These are phyloP conservation scores for Pangasius djambal DNA, from an alignment of 2,797 vertebrate genomes.

Conservation along the genomic window DNA sequence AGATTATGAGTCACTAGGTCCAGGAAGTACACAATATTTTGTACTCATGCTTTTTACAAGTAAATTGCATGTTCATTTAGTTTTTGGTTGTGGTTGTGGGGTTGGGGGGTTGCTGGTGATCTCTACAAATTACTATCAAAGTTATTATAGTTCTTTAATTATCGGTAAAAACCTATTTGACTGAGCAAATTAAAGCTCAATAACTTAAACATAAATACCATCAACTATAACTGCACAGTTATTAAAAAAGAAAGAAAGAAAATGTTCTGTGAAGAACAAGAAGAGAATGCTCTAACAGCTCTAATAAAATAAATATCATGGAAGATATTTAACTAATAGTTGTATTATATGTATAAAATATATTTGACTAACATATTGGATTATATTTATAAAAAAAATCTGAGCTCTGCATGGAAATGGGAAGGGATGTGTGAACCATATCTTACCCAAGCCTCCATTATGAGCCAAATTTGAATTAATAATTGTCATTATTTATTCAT, in stretches of 20 bases:
- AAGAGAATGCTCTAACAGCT: neutral
- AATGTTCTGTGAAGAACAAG: neutral
- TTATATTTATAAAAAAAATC: neutral
- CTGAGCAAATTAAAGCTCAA: neutral
- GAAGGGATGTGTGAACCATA: neutral
- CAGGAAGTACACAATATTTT: neutral
- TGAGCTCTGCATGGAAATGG: neutral
- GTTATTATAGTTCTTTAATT: neutral
- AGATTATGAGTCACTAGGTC: neutral
- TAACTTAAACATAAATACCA: neutral
- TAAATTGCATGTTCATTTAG: too few species aligned
- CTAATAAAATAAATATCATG: neutral
- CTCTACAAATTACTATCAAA: neutral
- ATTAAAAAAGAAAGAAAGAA: neutral
- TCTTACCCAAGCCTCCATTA: neutral
- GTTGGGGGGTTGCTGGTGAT: neutral
- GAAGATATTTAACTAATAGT: neutral
- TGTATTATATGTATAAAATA: neutral
- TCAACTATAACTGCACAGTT: neutral
- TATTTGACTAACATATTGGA: neutral
- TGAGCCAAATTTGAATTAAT: neutral
- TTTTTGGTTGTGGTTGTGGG: neutral
- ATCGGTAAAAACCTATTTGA: neutral
- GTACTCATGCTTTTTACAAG: too few species aligned
- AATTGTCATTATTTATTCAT: constrained; percentile 15